Base-by-base conservation (phyloP, 2,797 vertebrate genomes). In the Acanthurus lineatus region DNA sequence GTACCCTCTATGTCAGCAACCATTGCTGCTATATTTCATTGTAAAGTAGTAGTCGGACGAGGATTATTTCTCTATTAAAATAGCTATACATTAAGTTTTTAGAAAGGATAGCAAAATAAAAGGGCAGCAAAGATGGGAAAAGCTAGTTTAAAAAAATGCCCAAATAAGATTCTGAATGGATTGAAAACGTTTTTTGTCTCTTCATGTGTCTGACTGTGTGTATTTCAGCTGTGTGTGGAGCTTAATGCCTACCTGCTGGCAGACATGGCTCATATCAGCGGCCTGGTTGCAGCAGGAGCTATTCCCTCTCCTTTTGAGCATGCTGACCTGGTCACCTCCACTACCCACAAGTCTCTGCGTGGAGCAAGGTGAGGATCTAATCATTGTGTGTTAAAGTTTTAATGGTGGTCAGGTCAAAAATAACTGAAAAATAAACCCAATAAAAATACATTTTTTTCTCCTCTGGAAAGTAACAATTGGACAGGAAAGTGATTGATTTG, bases 241-340 rank as follows among this genome's bases (percentile, higher is more conserved):
- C 93, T 97, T 54, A 96, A 94, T 60, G 96, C 97, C 0, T 93
- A 96, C 84, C 91, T 97, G 69, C 88, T 97, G 91, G 96, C 97
- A 0, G 97, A 97, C 88, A 97, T 97, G 95, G 96, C 97, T 12
- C 97, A 97, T 54, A 96, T 97, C 87, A 97, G 97, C 1, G 96
- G 96, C 61, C 89, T 97, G 70, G 96, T 97, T 84, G 96, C 97
- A 0, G 94, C 95, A 61, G 95, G 93, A 71, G 96, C 91, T 35
- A 93, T 97, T 83, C 96, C 96, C 0, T 96, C 96, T 0, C 97
- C 97, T 16, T 97, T 97, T 28, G 84, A 96, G 28, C 82, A 97
- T 0, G 95, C 96, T 0, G 97, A 97, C 56, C 48, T 97, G 5
- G 96, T 97, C 83, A 97, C 96, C 63, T 93, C 96, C 67, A 97